phyloP scores from a whole-genome alignment of 2,888 invertebrate species.

The Drosophila gaucha region DNA sequence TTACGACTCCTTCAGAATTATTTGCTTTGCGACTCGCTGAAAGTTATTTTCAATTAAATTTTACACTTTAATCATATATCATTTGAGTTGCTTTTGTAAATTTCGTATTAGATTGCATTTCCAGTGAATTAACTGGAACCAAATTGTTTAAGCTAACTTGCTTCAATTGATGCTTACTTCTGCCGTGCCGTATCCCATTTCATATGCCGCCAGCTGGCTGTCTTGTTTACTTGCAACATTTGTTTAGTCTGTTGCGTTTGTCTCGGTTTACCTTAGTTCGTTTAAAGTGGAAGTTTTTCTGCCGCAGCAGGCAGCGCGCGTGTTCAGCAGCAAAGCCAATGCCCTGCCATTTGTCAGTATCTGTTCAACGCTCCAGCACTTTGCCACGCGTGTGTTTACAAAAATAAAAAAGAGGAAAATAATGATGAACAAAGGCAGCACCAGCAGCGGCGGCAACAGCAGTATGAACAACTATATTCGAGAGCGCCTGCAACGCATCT shows the following conservation, averaged over 20 bases:
- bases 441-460: background rate
- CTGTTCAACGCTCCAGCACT: constrained; percentile 4
- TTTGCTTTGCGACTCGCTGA: background rate
- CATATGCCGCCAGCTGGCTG: background rate
- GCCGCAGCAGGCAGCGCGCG: background rate
- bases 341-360: constrained; percentile 14
- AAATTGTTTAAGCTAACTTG: background rate
- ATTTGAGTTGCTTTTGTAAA: background rate
- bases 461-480: constrained; percentile 18
- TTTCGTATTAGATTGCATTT: background rate
- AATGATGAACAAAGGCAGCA: constrained; percentile 5
- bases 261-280: background rate
- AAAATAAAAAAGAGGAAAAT: constrained; percentile 8
- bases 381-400: constrained; percentile 21
- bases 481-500: constrained; percentile 37
- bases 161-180: background rate
- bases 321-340: no score
- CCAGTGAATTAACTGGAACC: no score
- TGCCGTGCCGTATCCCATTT: constrained; percentile 2
- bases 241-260: constrained; percentile 23
- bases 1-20: background rate
- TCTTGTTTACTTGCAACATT: constrained; percentile 19
- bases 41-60: background rate
- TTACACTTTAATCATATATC: no score
- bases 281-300: background rate